phyloP scores from a whole-genome alignment of 2,888 invertebrate genomes.

The Pandemis corylana region DNA sequence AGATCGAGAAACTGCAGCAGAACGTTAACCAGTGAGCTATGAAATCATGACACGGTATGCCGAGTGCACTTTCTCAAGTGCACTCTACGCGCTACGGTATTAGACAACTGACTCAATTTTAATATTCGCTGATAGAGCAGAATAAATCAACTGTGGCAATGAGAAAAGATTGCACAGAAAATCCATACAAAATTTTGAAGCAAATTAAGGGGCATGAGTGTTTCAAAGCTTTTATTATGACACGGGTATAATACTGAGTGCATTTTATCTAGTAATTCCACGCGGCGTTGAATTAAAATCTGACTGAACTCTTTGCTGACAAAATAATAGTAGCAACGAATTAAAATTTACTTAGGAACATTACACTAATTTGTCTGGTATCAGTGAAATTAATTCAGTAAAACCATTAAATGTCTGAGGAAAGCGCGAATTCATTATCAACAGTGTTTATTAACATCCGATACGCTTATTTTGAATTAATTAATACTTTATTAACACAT shows the following conservation, averaged over 20 bases:
- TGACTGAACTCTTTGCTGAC: too few species aligned
- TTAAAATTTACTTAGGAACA: background rate
- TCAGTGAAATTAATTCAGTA: background rate
- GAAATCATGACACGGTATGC: slow-evolving; percentile 79
- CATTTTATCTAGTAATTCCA: too few species aligned
- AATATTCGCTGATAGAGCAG: background rate
- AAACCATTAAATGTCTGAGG: background rate
- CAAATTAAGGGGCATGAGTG: too few species aligned
- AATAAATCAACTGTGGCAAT: background rate
- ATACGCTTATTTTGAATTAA: too few species aligned
- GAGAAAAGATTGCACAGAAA: background rate
- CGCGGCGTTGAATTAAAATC: too few species aligned
- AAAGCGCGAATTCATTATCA: background rate
- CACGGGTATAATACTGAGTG: too few species aligned
- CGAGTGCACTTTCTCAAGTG: slow-evolving; percentile 74
- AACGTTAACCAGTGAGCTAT: slow-evolving; percentile 76
- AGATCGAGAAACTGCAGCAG: slow-evolving; percentile 72
- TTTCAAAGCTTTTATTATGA: too few species aligned
- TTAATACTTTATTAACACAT: background rate
- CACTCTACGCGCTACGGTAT: background rate
- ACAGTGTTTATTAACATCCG: too few species aligned
- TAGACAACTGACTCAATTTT: background rate
- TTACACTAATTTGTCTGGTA: background rate
- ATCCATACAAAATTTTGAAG: too few species aligned
- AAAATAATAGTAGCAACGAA: background rate